Conservation (phyloP, 2,888 invertebrate species). For the Pristionchus fissidentatus region DNA sequence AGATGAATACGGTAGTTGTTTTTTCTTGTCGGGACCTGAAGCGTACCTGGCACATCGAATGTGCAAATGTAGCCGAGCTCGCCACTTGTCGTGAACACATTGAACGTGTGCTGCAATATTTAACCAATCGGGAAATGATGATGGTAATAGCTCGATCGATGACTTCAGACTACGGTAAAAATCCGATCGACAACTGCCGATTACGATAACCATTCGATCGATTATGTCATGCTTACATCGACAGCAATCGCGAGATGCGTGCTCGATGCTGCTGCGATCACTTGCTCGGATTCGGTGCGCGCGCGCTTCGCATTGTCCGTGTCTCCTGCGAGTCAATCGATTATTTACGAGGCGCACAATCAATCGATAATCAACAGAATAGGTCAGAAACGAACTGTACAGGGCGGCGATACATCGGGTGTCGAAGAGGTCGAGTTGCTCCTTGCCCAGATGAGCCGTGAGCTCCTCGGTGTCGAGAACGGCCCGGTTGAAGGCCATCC, state of each 20-base stretch:
- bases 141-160: neutral
- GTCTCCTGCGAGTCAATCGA: slow-evolving; percentile 4
- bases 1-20: neutral
- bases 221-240: neutral
- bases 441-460: neutral
- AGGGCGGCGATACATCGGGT: slow-evolving; percentile 21
- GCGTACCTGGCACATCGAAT: neutral
- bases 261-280: neutral
- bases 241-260: neutral
- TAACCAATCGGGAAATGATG: neutral
- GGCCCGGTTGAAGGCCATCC: slow-evolving; percentile 32
- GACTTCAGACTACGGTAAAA: neutral
- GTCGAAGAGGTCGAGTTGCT: slow-evolving; percentile 11
- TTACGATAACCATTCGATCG: no score
- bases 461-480: neutral
- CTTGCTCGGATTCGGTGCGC: neutral
- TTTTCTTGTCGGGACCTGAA: neutral
- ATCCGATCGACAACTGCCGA: neutral
- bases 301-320: neutral
- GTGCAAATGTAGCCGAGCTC: neutral
- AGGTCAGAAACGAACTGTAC: neutral
- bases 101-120: neutral
- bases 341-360: neutral
- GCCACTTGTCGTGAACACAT: neutral
- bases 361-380: no score